Conservation (phyloP, 2,113 vertebrate genomes). For the Pachycephala philippinensis region DNA sequence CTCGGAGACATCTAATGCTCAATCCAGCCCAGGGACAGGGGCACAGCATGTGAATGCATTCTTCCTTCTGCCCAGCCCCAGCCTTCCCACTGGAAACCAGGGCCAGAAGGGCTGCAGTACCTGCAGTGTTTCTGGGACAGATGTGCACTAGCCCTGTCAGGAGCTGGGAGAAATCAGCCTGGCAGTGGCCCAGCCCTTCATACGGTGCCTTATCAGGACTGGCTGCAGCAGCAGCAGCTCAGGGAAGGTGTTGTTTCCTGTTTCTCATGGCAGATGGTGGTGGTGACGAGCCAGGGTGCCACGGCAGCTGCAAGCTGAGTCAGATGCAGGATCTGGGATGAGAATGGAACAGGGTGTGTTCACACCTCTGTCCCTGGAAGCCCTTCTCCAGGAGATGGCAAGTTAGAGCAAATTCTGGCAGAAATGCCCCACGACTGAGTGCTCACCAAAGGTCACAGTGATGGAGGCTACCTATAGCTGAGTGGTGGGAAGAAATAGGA, state of each 20-base stretch:
- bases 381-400: not conserved
- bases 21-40: not conserved
- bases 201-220: fast-evolving
- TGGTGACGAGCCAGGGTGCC: not conserved
- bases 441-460: fast-evolving
- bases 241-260: not conserved
- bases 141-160: not conserved
- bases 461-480: not conserved
- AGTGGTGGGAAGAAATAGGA: not conserved
- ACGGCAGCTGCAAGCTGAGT: not conserved
- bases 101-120: not conserved
- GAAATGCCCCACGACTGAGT: not conserved
- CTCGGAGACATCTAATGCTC: not conserved
- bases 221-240: not conserved
- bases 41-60: not conserved
- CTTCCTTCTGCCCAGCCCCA: not conserved
- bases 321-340: not conserved
- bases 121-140: not conserved
- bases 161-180: not conserved
- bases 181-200: not conserved
- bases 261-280: not conserved
- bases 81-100: not conserved
- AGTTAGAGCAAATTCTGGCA: not conserved
- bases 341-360: not conserved
- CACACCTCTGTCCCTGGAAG: not conserved